These are phyloP conservation scores for Allophyes oxyacanthae DNA, from an alignment of 2,888 invertebrate genomes.

Conservation along the genomic window DNA sequence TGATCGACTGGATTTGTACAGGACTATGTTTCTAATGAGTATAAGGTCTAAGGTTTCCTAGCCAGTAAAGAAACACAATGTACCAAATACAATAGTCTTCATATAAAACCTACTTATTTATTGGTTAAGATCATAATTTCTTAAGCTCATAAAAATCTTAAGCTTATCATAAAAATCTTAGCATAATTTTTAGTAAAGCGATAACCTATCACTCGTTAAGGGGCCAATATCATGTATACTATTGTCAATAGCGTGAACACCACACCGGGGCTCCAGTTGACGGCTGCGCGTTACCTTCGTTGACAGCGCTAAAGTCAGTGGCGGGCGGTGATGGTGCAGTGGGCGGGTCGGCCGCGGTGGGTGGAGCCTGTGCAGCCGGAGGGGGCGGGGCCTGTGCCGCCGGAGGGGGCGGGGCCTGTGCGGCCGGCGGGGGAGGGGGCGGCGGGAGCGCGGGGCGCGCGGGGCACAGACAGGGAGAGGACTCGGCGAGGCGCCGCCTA, in stretches of 20 bases:
- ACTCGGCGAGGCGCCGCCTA: constrained; percentile 76
- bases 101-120: not conserved
- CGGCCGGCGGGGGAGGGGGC: constrained; percentile 65
- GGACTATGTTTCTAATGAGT: no score
- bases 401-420: constrained; percentile 51
- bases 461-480: constrained; percentile 80
- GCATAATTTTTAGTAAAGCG: constrained; percentile 47
- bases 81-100: no score
- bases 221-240: constrained; percentile 3
- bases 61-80: no score
- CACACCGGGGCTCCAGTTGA: constrained; percentile 69
- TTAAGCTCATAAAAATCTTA: constrained; percentile 17
- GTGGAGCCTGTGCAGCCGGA: constrained; percentile 10
- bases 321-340: constrained; percentile 35
- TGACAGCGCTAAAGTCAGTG: constrained; percentile 87
- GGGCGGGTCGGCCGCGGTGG: constrained; percentile 37
- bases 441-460: constrained; percentile 76
- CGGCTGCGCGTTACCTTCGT: constrained; percentile 84
- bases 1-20: no score
- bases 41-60: no score
- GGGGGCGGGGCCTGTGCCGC: constrained; percentile 50
- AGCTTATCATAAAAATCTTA: constrained; percentile 21
- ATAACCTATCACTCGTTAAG: constrained; percentile 13
- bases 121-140: not conserved
- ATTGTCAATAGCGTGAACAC: constrained; percentile 18